Conservation (phyloP, 2,797 vertebrate genomes). For the Acrossocheilus fasciatus region DNA sequence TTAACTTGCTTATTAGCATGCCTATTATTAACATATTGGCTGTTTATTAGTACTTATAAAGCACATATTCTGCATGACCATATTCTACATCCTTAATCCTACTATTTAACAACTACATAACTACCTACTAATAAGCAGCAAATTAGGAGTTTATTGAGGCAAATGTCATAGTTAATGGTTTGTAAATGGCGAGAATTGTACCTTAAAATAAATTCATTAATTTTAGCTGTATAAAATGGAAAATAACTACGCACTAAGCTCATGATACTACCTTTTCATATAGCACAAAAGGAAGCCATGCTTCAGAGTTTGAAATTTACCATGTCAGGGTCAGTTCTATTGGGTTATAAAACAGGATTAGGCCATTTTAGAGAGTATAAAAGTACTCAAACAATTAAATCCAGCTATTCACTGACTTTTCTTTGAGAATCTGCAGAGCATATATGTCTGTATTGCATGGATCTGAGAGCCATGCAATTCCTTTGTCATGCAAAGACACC, state of each 20-base stretch:
- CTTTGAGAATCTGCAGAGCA: background rate
- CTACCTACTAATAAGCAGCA: background rate
- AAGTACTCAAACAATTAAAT: background rate
- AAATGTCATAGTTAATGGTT: too few relatives aligned
- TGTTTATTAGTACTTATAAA: too few relatives aligned
- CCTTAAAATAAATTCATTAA: too few relatives aligned
- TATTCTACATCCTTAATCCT: too few relatives aligned
- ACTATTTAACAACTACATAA: too few relatives aligned
- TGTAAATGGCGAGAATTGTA: too few relatives aligned
- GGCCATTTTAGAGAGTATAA: background rate
- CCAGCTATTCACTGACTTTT: background rate
- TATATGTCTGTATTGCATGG: too few relatives aligned
- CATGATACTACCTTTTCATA: background rate
- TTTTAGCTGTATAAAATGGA: background rate
- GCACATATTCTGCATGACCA: too few relatives aligned
- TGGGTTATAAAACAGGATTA: background rate
- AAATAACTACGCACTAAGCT: background rate
- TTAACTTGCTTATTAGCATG: too few relatives aligned
- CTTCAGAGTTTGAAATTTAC: background rate
- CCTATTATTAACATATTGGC: too few relatives aligned
- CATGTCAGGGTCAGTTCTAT: background rate
- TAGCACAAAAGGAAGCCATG: background rate
- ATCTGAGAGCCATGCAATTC: too few relatives aligned
- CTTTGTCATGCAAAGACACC: too few relatives aligned
- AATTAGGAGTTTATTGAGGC: background rate